These are phyloP conservation scores for Lepidothrix coronata DNA, from an alignment of 2,113 vertebrate genomes.

Conservation along the genomic window DNA sequence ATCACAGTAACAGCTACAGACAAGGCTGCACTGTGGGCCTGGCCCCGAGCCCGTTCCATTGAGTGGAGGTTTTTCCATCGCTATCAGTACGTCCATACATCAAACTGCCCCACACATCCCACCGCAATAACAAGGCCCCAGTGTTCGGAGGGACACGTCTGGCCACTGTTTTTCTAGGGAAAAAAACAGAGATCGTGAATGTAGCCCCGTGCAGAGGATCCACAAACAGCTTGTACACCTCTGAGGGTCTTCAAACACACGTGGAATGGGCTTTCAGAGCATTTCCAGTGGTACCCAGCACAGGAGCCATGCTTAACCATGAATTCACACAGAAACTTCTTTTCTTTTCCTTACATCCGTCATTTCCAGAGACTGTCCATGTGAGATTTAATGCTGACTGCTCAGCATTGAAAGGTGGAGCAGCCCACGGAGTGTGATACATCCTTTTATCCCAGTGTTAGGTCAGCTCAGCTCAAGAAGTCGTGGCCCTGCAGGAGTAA, in stretches of 20 bases:
- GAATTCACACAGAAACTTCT: background rate
- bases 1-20: conserved; percentile 25
- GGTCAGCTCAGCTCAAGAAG: background rate
- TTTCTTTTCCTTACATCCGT: background rate
- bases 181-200: background rate
- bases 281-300: background rate
- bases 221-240: background rate
- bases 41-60: background rate
- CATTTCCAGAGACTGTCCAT: background rate
- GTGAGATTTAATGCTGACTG: background rate
- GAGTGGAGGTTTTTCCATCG: background rate
- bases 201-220: background rate
- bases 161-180: background rate
- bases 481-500: background rate
- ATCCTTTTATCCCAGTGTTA: background rate
- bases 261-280: background rate
- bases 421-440: background rate
- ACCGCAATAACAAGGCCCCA: background rate
- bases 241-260: background rate
- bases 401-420: background rate
- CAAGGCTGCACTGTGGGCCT: conserved; percentile 38
- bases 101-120: background rate
- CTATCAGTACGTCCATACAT: background rate
- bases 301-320: background rate
- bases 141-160: background rate